These are phyloP conservation scores for Pteromalus puparum DNA, from an alignment of 1,140 invertebrate species.

Conservation along the genomic window DNA sequence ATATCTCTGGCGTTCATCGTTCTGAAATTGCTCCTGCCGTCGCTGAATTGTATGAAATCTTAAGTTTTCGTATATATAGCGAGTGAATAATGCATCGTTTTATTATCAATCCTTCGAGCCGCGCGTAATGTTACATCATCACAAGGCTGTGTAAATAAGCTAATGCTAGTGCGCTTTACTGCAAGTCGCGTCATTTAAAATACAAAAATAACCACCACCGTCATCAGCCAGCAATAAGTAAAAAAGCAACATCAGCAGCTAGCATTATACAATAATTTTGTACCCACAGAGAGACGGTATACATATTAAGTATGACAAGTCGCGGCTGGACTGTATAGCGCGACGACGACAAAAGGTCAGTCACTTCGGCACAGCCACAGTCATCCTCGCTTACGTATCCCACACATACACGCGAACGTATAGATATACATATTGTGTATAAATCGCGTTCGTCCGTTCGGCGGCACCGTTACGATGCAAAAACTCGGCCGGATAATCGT, in stretches of 20 bases:
- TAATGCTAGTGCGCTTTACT: too few species aligned
- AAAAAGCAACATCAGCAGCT: too few species aligned
- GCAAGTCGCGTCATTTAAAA: too few species aligned
- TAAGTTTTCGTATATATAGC: background rate
- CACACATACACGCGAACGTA: background rate
- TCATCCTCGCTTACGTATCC: background rate
- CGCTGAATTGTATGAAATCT: background rate
- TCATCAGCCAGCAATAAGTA: too few species aligned
- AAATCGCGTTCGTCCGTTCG: background rate
- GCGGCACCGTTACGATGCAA: slow-evolving; percentile 44
- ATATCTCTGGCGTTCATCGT: background rate
- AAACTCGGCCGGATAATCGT: slow-evolving; percentile 47
- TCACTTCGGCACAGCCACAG: background rate
- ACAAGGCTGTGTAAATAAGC: too few species aligned
- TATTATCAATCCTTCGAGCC: too few species aligned
- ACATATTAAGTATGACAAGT: background rate
- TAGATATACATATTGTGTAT: background rate
- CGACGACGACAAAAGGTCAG: slow-evolving; percentile 24
- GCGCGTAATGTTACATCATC: too few species aligned
- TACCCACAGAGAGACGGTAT: too few species aligned
- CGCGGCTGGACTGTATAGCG: background rate
- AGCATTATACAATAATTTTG: too few species aligned
- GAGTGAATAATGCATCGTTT: too few species aligned
- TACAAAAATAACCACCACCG: too few species aligned
- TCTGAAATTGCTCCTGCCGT: background rate